Base-by-base conservation (phyloP, 1,140 invertebrate genomes). In the Zaprionus tsacasi region DNA sequence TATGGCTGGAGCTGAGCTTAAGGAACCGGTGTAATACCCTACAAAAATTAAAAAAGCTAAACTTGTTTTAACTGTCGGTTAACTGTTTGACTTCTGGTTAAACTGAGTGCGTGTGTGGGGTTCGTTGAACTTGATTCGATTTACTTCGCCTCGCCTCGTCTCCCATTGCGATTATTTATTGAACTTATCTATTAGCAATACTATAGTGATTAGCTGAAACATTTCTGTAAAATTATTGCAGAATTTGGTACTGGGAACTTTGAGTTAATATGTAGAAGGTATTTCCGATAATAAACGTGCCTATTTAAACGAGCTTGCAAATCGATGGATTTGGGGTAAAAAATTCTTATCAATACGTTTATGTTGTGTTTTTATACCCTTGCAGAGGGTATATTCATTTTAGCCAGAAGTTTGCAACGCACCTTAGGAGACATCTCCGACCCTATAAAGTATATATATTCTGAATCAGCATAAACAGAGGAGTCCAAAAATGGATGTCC, bases 321-420 rank as follows among this genome's bases (percentile, higher is more conserved):
- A 66, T 35, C 40, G 27, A 58, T 48, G 15, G 30, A 8, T 8
- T 58, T n/a, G 10, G 12, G 0, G 27, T 30, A 35, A 40, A 48
- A 59, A 45, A 48, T 45, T 10, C 13, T 11, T 25, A 2, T 60
- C 40, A 10, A 30, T 27, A 12, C 13, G 3, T 30, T 17, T 30
- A n/a, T 50, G 33, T 50, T 50, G 45, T 48, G 48, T 63, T 64
- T 38, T n/a, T 27, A n/a, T n/a, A n/a, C n/a, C n/a, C n/a, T n/a
- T n/a, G n/a, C n/a, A n/a, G n/a, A n/a, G n/a, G n/a, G n/a, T n/a
- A n/a, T n/a, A n/a, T n/a, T n/a, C n/a, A n/a, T n/a, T n/a, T n/a
- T n/a, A n/a, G n/a, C n/a, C n/a, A n/a, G n/a, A n/a, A n/a, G n/a
- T n/a, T n/a, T n/a, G n/a, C n/a, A n/a, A n/a, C n/a, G n/a, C n/a